Percentiles rank a stretch among this genome's conserved stretches.
Evolutionary conservation across 2,888 invertebrate species (phyloP).

Genomic region (Hemicrepidius hirtus): DNA sequence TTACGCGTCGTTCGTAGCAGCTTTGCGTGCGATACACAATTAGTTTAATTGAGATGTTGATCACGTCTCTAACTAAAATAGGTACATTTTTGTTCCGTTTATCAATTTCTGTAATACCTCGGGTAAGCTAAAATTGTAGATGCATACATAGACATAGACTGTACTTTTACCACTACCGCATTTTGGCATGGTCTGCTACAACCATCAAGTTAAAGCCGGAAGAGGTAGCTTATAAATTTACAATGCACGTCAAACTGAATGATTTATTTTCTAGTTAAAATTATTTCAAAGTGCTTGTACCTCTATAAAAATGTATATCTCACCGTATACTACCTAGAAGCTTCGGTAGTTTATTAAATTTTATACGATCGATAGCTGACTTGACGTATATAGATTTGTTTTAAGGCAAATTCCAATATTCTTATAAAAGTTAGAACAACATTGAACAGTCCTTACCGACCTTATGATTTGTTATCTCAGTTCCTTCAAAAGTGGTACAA

Average conservation of each 20-base stretch:
- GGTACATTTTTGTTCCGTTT: neutral
- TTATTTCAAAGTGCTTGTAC: slow-evolving; percentile 45
- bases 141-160: neutral
- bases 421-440: neutral
- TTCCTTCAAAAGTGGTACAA: no score
- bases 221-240: slow-evolving; percentile 43
- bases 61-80: slow-evolving; percentile 4
- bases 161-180: slow-evolving; percentile 3
- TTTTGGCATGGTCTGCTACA: slow-evolving; percentile 2
- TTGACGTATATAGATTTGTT: slow-evolving; percentile 7
- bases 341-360: slow-evolving; percentile 37
- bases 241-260: slow-evolving; percentile 44
- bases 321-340: slow-evolving; percentile 31
- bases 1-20: slow-evolving; percentile 28
- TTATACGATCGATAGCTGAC: slow-evolving; percentile 44
- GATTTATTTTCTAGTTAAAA: slow-evolving; percentile 46
- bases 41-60: slow-evolving; percentile 38
- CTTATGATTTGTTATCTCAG: no score
- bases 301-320: slow-evolving; percentile 44
- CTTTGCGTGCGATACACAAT: slow-evolving; percentile 34
- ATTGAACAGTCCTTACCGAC: neutral
- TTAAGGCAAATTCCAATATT: slow-evolving; percentile 4
- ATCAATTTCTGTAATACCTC: neutral
- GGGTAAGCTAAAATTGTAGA: neutral
- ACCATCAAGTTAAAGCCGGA: neutral